Evolutionary conservation across 2,113 vertebrate species (phyloP).

Genomic region (Neogobius melanostomus): DNA sequence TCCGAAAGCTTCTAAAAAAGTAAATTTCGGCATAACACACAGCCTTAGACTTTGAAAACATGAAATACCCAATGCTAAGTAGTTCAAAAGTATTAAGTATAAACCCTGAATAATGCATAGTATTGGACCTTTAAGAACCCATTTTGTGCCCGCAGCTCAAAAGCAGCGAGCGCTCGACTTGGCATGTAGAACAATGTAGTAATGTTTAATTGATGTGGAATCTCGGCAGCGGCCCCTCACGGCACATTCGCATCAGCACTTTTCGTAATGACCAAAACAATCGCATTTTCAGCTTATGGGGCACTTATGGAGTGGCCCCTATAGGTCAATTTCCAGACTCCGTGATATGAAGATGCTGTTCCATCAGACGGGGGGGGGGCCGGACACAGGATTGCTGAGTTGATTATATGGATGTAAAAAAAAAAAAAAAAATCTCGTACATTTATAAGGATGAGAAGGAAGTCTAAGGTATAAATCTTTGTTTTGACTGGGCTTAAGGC

Average conservation of each 20-base stretch:
- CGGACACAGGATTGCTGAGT: background rate
- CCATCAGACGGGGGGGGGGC: too few relatives aligned
- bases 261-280: slow-evolving; percentile 27
- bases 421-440: too few relatives aligned
- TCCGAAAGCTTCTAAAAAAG: too few relatives aligned
- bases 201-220: slow-evolving; percentile 60
- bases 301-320: background rate
- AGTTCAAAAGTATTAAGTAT: too few relatives aligned
- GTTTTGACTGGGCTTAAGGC: too few relatives aligned
- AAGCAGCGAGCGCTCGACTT: slow-evolving; percentile 11
- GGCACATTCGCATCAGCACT: slow-evolving; percentile 24
- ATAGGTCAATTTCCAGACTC: background rate
- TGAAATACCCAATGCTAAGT: too few relatives aligned
- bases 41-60: too few relatives aligned
- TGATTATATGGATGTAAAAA: background rate
- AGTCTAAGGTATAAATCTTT: too few relatives aligned
- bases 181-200: slow-evolving; percentile 34
- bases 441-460: too few relatives aligned
- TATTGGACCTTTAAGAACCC: background rate
- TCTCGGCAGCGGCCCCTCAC: slow-evolving; percentile 30
- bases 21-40: too few relatives aligned
- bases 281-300: background rate
- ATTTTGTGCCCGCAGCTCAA: slow-evolving; percentile 1
- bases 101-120: too few relatives aligned
- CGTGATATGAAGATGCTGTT: background rate